Conservation (phyloP, 1,140 invertebrate genomes). For the Temnothorax longispinosus region DNA sequence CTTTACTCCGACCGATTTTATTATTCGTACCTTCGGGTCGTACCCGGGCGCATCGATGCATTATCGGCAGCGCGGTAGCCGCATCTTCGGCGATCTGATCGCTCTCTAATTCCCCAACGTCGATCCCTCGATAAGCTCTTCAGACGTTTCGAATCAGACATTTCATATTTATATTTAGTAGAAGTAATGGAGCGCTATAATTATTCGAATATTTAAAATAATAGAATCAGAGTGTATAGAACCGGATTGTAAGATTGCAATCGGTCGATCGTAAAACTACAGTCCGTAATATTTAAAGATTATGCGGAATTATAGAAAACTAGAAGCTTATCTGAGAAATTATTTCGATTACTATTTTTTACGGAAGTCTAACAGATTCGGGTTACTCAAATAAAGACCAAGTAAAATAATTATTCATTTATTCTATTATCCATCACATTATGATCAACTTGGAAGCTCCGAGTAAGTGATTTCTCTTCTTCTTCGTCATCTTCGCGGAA, state of each 20-base stretch:
- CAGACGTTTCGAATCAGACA: not conserved
- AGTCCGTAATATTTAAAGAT: not conserved
- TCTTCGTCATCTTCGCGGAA: not conserved
- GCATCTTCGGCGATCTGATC: conserved; percentile 37
- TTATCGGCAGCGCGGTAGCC: conserved; percentile 52
- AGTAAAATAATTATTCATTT: not conserved
- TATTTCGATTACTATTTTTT: not conserved
- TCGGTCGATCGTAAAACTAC: not conserved
- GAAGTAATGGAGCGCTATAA: not conserved
- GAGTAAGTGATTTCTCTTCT: conserved; percentile 13
- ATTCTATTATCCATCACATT: not conserved
- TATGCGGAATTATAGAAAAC: not conserved
- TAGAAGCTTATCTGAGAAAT: not conserved
- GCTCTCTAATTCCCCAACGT: conserved; percentile 51
- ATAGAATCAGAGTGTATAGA: not conserved
- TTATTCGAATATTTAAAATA: not conserved
- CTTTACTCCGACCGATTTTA: conserved; percentile 77
- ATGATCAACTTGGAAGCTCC: not conserved
- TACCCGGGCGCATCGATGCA: conserved; percentile 48
- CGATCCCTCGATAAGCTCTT: conserved; percentile 3
- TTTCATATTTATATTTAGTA: not conserved
- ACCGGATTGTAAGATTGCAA: not conserved
- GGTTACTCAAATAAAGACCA: not conserved
- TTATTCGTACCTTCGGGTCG: conserved; percentile 67
- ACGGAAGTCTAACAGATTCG: too few relatives aligned